Conservation (phyloP, 2,113 vertebrate genomes). For the Salvator merianae region DNA sequence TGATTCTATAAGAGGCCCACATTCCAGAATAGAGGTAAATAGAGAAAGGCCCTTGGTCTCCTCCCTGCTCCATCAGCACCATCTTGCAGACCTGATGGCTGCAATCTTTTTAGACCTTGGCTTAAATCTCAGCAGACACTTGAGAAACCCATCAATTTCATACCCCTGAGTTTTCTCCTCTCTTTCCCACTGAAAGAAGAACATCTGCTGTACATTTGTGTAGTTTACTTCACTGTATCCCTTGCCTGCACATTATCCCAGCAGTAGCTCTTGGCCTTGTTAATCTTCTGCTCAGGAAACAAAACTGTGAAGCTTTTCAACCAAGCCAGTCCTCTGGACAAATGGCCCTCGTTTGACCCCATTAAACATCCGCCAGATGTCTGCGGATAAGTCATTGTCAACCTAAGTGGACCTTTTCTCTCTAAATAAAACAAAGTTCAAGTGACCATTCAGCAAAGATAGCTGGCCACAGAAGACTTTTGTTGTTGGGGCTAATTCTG, state of each 20-base stretch:
- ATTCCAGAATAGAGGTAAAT: too few relatives aligned
- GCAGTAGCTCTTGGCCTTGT: slow-evolving; percentile 9
- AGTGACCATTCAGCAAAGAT: neutral
- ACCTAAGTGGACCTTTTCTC: neutral
- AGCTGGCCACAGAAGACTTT: neutral
- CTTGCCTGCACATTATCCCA: neutral
- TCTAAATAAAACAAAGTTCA: slow-evolving; percentile 11
- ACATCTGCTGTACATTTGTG: slow-evolving; percentile 14
- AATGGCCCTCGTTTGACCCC: slow-evolving; percentile 1
- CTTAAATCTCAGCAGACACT: neutral
- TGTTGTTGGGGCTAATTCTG: neutral
- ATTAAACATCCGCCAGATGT: neutral
- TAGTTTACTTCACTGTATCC: neutral
- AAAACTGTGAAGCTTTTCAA: neutral
- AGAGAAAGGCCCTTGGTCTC: neutral
- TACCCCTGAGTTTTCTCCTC: slow-evolving; percentile 9
- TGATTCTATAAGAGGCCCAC: too few relatives aligned
- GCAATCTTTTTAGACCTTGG: neutral
- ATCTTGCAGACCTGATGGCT: neutral
- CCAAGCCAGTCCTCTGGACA: neutral
- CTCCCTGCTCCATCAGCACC: neutral
- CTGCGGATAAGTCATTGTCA: neutral
- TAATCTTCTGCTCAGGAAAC: neutral
- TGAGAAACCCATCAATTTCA: slow-evolving; percentile 7
- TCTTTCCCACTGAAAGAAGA: slow-evolving; percentile 23